Evolutionary conservation across 2,888 invertebrate genomes (phyloP), one percentile per base, ranked within the genome.

Genomic region (Megastigmus dorsalis): DNA sequence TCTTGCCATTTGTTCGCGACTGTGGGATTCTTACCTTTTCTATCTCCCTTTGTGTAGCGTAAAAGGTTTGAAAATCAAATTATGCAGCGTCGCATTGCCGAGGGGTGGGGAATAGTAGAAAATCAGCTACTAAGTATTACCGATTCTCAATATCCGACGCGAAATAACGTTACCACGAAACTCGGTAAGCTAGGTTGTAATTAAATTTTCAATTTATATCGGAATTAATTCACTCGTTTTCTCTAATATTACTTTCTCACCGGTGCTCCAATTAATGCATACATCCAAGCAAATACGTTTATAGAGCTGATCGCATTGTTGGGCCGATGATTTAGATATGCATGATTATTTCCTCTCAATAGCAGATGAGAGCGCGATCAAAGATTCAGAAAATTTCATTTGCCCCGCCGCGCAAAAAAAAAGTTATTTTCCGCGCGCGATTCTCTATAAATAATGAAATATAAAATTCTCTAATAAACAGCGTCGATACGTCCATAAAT

Each of bases 111-210:
- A 3, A 52, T 57, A 59, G 57, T 41, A 26, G 26, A 30, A 72
- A 57, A 52, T 67, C 30, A 18, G 20, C 54, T 38, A 59, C 62
- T 63, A n/a, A n/a, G n/a, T n/a, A 71, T 67, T 62, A 67, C 67
- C 38, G 57, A 75, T 63, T 72, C 59, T 63, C 68, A 57, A 75
- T 68, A 71, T 67, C 57, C 66, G 66, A 45, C 66, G 10, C 26
- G 33, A 36, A 70, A 33, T 62, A 55, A 50, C 26, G 66, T 43
- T 66, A 67, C n/a, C n/a, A n/a, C 18, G 23, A 48, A 70, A 26
- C 60, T 65, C 20, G 59, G 23, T 52, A 59, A n/a, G 63, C 62
- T 69, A n/a, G n/a, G n/a, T 7, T 45, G 10, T 52, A 63, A 73
- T 60, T n/a, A 33, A 33, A 69, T 69, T 69, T 69, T 23, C n/a